Percentiles rank a stretch among this genome's conserved stretches.
phyloP scores from a whole-genome alignment of 2,113 vertebrate species.

The Pteruthius melanotis region DNA sequence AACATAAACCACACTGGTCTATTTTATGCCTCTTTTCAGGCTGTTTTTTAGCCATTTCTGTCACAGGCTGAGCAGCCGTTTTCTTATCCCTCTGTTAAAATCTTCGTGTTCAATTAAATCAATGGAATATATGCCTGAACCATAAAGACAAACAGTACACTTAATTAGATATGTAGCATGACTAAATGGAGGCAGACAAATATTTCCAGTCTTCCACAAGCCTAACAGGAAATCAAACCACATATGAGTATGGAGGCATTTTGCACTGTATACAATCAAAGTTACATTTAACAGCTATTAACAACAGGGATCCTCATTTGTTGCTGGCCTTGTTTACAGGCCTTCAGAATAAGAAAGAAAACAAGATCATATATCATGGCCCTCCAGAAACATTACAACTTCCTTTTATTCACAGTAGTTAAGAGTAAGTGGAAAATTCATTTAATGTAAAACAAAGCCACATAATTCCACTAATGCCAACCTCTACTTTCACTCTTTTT shows the following conservation, averaged over 20 bases:
- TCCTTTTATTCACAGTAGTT: slow-evolving; percentile 37
- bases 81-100: not conserved
- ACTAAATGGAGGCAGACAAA: not conserved
- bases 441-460: slow-evolving; percentile 2
- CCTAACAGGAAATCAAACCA: not conserved
- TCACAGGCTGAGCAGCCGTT: not conserved
- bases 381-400: slow-evolving; percentile 29
- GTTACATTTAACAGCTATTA: not conserved
- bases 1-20: not conserved
- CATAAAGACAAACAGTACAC: not conserved
- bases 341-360: slow-evolving; percentile 31
- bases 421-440: slow-evolving; percentile 3
- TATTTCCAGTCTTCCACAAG: not conserved
- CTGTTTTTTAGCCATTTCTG: not conserved
- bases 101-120: not conserved
- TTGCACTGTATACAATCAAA: not conserved
- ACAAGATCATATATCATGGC: slow-evolving; percentile 9
- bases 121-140: not conserved
- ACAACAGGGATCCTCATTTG: not conserved
- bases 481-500: slow-evolving; percentile 36
- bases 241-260: not conserved
- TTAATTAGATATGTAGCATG: not conserved
- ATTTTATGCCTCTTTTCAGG: not conserved
- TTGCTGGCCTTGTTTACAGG: not conserved
- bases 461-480: not conserved